A percentile compares a stretch with the other conserved stretches of the same genome.
These are phyloP conservation scores for Decapterus maruadsi DNA, from an alignment of 2,797 vertebrate genomes.

Conservation along the genomic window DNA sequence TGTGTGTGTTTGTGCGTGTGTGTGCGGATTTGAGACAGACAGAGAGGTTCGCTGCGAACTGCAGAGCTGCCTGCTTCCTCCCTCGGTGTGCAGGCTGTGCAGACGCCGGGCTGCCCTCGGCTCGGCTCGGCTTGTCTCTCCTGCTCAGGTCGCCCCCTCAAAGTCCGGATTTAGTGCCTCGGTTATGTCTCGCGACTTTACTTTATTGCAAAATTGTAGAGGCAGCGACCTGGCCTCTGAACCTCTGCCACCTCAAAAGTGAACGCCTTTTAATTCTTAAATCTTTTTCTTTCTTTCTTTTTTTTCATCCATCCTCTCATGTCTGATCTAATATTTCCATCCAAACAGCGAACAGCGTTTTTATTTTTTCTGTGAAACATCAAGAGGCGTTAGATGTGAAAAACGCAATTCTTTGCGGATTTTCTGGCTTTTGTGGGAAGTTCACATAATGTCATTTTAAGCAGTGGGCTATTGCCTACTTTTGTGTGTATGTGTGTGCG, in stretches of 20 bases:
- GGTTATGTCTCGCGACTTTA: slow-evolving; percentile 55
- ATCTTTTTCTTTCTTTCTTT: slow-evolving; percentile 7
- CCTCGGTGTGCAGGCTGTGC: slow-evolving; percentile 56
- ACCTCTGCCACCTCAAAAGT: neutral
- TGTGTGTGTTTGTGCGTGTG: slow-evolving; percentile 27
- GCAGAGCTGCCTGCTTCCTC: slow-evolving; percentile 43
- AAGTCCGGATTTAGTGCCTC: slow-evolving; percentile 49
- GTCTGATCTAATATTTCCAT: slow-evolving; percentile 23
- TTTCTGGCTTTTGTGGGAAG: slow-evolving; percentile 41
- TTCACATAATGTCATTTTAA: slow-evolving; percentile 45
- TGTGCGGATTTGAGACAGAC: slow-evolving; percentile 22
- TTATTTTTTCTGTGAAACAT: neutral
- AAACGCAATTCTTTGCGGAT: slow-evolving; percentile 24
- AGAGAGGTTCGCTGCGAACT: slow-evolving; percentile 47
- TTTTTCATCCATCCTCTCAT: slow-evolving; percentile 37
- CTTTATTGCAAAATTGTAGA: slow-evolving; percentile 63
- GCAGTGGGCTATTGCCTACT: slow-evolving; percentile 39
- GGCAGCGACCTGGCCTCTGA: slow-evolving; percentile 31
- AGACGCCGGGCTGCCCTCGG: slow-evolving; percentile 65
- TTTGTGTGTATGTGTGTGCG: slow-evolving; percentile 17
- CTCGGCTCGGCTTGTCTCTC: slow-evolving; percentile 65
- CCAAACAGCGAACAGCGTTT: slow-evolving; percentile 12
- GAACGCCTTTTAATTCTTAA: slow-evolving; percentile 19
- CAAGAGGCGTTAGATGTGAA: neutral
- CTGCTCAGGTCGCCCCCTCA: slow-evolving; percentile 45